Base-by-base conservation (phyloP, 2,113 vertebrate species). In the Spermophilus dauricus region DNA sequence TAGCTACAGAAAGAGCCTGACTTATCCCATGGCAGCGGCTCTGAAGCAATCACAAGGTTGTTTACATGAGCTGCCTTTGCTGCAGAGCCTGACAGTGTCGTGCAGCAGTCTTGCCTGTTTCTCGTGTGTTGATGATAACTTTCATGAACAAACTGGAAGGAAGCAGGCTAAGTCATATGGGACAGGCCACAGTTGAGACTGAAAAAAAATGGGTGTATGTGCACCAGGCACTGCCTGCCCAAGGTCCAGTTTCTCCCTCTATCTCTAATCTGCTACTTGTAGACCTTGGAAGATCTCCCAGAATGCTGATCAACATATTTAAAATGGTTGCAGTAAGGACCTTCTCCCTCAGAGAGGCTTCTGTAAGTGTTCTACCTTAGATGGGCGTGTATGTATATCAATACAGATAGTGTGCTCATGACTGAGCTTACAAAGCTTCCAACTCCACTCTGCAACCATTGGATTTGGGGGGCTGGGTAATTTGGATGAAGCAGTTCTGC, bases 61-160 rank as follows among this genome's bases (percentile, higher is more conserved):
- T 99, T 98, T 98, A 98, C 98, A 26, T 61, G 97, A 87, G 51
- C 24, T 89, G 93, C 32, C 93, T 98, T 97, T 99, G 98, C 98
- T 98, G 98, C 98, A 98, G 95, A 98, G 98, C 83, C 94, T 82
- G 81, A 63, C 1, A 4, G 45, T 81, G 86, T 89, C 92, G 63
- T 95, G 45, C 17, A 97, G 98, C 96, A 98, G 96, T 81, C 76
- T 96, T 96, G 28, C 42, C 37, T 56, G 95, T 78, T 82, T 96
- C 91, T 75, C 73, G 0, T 82, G 6, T 28, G 87, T 69, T 96
- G 97, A 61, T 2, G 13, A 8, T 58, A 97, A 98, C 97, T 98
- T 98, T 95, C 96, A 65, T 82, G 86, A 92, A 84, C n/a, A 4
- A 39, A 73, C 92, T 76, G 2, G 14, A 39, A 42, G 83, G 95